Evolutionary conservation across 2,113 vertebrate species (phyloP), one percentile per base, ranked within the genome.

Genomic region (Meles meles): DNA sequence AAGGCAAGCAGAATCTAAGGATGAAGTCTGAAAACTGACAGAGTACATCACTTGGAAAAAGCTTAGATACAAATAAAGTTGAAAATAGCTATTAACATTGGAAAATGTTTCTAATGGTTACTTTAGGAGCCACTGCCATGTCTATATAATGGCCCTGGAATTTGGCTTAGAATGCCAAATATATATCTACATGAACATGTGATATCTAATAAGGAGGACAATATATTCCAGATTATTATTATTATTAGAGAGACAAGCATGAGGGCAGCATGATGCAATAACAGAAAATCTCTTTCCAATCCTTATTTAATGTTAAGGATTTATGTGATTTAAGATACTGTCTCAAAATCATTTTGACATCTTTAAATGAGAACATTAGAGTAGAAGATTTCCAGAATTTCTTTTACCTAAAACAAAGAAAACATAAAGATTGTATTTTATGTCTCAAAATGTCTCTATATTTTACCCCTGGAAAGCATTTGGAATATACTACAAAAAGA

Each of bases 281-380:
- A 90, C 20, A 79, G 17, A 7, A 86, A 80, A 71, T 67, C 76
- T 79, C 29, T 61, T 90, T 59, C 44, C 21, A 59, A 55, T 29
- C 23, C 17, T 4, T 86, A n/a, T 57, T 80, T 72, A 93, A 34
- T 57, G 20, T 42, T 67, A 88, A 85, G 18, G 39, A 52, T 90
- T 87, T 81, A 18, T 61, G 61, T 65, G 37, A 55, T 82, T 81
- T 94, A 87, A 94, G 34, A 57, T 59, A 34, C 81, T 87, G 34
- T 37, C 31, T 94, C 67, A 69, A 86, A 91, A 90, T 27, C 3
- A 55, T 49, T 93, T 94, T 12, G 6, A 91, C 82, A 59, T 93
- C 6, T 93, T 72, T 47, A 94, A 93, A 76, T 84, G 13, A 93
- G 27, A 6, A 47, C 88, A 9, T 17, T 59, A 57, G 61, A 83